These are phyloP conservation scores for Dufourea novaeangliae DNA, from an alignment of 1,140 invertebrate genomes.

Conservation along the genomic window DNA sequence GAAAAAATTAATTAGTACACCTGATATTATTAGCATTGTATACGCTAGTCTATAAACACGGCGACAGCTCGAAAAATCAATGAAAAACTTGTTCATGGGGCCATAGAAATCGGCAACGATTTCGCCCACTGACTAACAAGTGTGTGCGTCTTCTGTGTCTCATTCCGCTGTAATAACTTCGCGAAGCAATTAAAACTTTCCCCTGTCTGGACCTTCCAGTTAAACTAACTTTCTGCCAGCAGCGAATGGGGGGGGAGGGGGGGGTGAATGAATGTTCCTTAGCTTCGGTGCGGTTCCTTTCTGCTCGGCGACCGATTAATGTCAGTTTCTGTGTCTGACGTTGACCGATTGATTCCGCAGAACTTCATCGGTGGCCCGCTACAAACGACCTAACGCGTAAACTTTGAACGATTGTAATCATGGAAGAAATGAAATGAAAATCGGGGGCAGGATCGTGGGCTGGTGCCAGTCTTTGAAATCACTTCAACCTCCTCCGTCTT, in stretches of 20 bases:
- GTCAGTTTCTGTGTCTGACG: constrained; percentile 52
- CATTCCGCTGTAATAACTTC: constrained; percentile 57
- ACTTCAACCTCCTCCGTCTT: too few relatives aligned
- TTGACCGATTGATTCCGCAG: constrained; percentile 45
- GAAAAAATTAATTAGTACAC: too few relatives aligned
- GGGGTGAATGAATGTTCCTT: constrained; percentile 56
- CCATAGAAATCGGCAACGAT: constrained; percentile 33
- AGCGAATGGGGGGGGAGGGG: constrained; percentile 41
- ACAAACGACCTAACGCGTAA: constrained; percentile 14
- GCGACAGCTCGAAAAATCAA: constrained; percentile 7
- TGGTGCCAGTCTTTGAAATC: too few relatives aligned
- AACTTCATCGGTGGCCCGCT: constrained; percentile 33
- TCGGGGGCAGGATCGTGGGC: neutral
- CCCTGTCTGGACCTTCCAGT: constrained; percentile 43
- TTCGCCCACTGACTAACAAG: constrained; percentile 24
- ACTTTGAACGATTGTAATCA: constrained; percentile 38
- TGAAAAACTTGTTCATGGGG: constrained; percentile 17
- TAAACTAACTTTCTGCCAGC: constrained; percentile 56
- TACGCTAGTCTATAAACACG: neutral
- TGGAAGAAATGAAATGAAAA: neutral
- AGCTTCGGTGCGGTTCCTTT: constrained; percentile 43
- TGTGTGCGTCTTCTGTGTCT: constrained; percentile 55
- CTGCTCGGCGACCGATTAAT: constrained; percentile 44
- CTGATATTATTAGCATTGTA: too few relatives aligned
- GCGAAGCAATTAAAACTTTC: constrained; percentile 60